Evolutionary conservation across 2,888 invertebrate species (phyloP).

Genomic region (Melitaea athalia): DNA sequence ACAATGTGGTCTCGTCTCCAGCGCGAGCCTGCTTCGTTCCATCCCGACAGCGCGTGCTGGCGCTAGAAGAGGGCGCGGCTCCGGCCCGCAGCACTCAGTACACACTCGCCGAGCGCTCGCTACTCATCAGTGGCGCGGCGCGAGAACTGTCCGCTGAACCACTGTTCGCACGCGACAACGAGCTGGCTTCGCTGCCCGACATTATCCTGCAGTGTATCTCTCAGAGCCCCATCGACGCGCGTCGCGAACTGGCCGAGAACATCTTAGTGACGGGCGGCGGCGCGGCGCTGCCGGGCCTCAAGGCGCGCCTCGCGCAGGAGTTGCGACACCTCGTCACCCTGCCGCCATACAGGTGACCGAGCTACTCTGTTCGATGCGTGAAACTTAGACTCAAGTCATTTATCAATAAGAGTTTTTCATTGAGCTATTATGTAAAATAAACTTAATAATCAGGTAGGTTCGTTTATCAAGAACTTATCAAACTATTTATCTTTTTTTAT

Average conservation of each 20-base stretch:
- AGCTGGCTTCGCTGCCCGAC: constrained; percentile 87
- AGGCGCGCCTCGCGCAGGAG: constrained; percentile 90
- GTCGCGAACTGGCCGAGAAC: constrained; percentile 89
- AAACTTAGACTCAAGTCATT: not conserved
- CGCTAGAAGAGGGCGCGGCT: constrained; percentile 64
- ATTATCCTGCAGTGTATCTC: constrained; percentile 91
- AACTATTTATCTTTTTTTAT: too few relatives aligned
- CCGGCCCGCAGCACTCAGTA: constrained; percentile 75
- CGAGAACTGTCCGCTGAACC: constrained; percentile 93
- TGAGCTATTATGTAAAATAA: too few relatives aligned
- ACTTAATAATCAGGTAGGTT: too few relatives aligned
- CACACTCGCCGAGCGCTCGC: constrained; percentile 78
- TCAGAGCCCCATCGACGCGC: constrained; percentile 91
- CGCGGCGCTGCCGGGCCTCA: constrained; percentile 91
- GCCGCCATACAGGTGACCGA: constrained; percentile 80
- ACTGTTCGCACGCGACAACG: constrained; percentile 90
- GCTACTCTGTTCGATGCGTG: not conserved
- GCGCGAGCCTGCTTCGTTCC: constrained; percentile 95
- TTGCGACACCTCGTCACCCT: constrained; percentile 85
- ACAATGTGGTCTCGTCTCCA: constrained; percentile 48
- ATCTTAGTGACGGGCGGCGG: constrained; percentile 94
- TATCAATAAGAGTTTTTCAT: too few relatives aligned
- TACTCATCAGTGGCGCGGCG: constrained; percentile 85
- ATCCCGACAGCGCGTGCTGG: constrained; percentile 85
- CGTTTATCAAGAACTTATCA: too few relatives aligned